Base-by-base conservation (phyloP, 2,888 invertebrate species). In the Balanococcus diminutus region DNA sequence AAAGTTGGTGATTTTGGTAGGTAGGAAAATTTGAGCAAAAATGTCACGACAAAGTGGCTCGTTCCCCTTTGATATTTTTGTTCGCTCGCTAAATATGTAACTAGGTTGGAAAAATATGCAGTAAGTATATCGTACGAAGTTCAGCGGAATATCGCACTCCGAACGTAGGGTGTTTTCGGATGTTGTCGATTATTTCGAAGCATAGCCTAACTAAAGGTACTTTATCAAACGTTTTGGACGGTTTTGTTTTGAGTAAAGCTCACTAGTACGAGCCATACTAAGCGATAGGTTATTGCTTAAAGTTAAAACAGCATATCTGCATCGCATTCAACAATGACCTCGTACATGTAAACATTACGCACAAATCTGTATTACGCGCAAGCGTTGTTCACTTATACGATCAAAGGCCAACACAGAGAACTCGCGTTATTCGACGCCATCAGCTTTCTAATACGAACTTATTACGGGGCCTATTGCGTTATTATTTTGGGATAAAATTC, bases 251-350 rank as follows among this genome's bases (percentile, higher is more conserved):
- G 25, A 19, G 61, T 61, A 11, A 61, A 19, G 25, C 61, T 61
- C 61, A 11, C 25, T 61, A 46, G 46, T 14, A n/a, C n/a, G 46
- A n/a, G 46, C 46, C 5, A 46, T n/a, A 46, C n/a, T 46, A 16
- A 46, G 46, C 46, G 14, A 36, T 5, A 46, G 46, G 46, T 46
- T 46, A 46, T 46, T 46, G 46, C 46, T 61, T 25, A 25, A 61
- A 61, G 25, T 61, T 61, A 11, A 61, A 61, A 61, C 25, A 61
- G 61, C 61, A 61, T 25, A 61, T 61, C 61, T 61, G 61, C 61
- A 61, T 61, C 61, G 61, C 25, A 25, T 61, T 61, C 61, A 61
- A 61, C 61, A 61, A 61, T 61, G 61, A 61, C 61, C 61, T 25
- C 61, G 61, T 61, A 25, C 61, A 61, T 61, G 25, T 61, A 61